Evolutionary conservation across 2,888 invertebrate species (phyloP).

Genomic region (Tetranychus piercei): DNA sequence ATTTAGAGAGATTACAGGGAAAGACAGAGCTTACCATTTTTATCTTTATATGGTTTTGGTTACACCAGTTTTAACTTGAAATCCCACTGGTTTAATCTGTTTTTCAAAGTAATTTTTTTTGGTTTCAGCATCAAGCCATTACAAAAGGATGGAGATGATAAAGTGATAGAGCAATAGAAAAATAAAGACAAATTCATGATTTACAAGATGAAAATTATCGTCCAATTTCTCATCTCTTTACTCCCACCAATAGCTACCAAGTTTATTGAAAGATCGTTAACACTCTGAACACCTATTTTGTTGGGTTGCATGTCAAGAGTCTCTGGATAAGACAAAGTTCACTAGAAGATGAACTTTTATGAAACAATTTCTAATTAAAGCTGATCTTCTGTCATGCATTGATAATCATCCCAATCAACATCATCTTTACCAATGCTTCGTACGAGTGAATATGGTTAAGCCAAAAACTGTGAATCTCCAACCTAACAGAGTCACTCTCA

Average conservation of each 20-base stretch:
- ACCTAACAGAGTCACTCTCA: no score
- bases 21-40: neutral
- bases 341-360: no score
- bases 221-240: neutral
- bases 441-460: no score
- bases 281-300: neutral
- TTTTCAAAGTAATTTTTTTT: neutral
- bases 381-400: no score
- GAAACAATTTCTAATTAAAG: no score
- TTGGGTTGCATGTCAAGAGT: neutral
- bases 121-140: neutral
- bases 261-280: neutral
- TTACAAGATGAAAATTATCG: neutral
- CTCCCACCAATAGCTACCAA: no score
- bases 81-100: neutral
- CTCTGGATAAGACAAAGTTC: no score
- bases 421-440: no score
- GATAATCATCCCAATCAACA: no score
- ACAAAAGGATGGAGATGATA: neutral
- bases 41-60: neutral
- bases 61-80: neutral
- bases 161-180: neutral
- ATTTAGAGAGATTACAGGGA: constrained; percentile 36
- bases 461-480: no score
- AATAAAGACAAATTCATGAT: neutral